Evolutionary conservation across 2,797 vertebrate species (phyloP), one percentile per base, ranked within the genome.

Genomic region (Phrynocephalus forsythii): DNA sequence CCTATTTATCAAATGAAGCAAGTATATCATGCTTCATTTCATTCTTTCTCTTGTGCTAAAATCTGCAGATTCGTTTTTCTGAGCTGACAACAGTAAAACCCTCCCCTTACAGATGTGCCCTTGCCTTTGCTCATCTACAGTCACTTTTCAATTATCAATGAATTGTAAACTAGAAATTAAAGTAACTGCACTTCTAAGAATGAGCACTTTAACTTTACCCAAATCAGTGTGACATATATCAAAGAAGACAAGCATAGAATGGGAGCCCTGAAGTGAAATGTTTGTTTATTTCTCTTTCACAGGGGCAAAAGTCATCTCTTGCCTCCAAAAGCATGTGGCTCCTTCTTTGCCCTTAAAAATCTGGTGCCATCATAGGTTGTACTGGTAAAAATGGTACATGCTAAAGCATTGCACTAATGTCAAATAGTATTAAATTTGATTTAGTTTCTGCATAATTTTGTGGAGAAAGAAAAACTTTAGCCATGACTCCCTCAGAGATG

Each of bases 1-100:
- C 75, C 86, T 90, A 69, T 83, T 75, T 86, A 87, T 24, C 63
- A 93, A 76, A 8, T 48, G 10, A 91, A 30, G 52, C 28, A 69
- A 80, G 28, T 77, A 90, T 48, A 90, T 28, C 9, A 63, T 38
- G 66, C 87, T 94, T 44, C 48, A 2, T 44, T 50, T 84, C 85
- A 80, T 87, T 84, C 75, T 89, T 77, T 90, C 38, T 66, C 3
- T 67, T 81, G 48, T 88, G 69, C 9, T 86, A 86, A 88, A 84
- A 68, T 38, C 83, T 87, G 48, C 66, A 56, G 82, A 75, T 88
- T 88, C 28, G 76, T 67, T 13, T 13, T 71, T 88, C 83, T 10
- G 22, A 84, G 20, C 6, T 80, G 8, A 18, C 18, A 28, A 44
- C 16, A 24, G 3, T 48, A 33, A 28, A 44, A 72, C 20, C 24